Conservation (phyloP, 2,113 vertebrate genomes). For the Epinephelus moara region DNA sequence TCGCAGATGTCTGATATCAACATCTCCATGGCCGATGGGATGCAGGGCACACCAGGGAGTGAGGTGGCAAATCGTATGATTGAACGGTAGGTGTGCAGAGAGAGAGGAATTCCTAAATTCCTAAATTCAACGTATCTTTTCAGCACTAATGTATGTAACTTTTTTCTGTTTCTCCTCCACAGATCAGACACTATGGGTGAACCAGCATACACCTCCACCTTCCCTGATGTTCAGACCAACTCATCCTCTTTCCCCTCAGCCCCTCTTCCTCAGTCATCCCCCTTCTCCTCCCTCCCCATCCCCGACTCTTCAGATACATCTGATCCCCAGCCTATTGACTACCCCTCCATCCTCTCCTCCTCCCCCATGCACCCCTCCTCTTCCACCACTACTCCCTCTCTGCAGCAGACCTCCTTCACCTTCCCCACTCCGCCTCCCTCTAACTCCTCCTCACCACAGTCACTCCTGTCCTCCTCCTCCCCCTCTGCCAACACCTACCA, state of each 20-base stretch:
- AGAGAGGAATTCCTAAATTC: not conserved
- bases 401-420: slow-evolving; percentile 75
- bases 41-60: slow-evolving; percentile 63
- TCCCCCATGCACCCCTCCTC: slow-evolving; percentile 56
- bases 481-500: slow-evolving; percentile 61
- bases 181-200: slow-evolving; percentile 76
- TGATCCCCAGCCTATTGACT: slow-evolving; percentile 60
- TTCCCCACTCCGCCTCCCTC: slow-evolving; percentile 79
- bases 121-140: no score
- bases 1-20: slow-evolving; percentile 75
- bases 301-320: slow-evolving; percentile 56
- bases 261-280: slow-evolving; percentile 70
- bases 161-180: slow-evolving; percentile 37
- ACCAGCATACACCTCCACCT: slow-evolving; percentile 66
- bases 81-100: slow-evolving; percentile 72
- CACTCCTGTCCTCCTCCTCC: slow-evolving; percentile 56
- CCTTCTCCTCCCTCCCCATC: slow-evolving; percentile 69
- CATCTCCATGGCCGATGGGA: slow-evolving; percentile 62
- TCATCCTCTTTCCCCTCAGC: slow-evolving; percentile 68
- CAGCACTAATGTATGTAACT: not conserved
- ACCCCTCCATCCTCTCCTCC: slow-evolving; percentile 70
- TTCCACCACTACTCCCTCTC: slow-evolving; percentile 62
- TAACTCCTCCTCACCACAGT: slow-evolving; percentile 67
- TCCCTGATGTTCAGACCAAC: slow-evolving; percentile 54
- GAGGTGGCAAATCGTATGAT: slow-evolving; percentile 67